These are phyloP conservation scores for Hyaena hyaena DNA, from an alignment of 2,113 vertebrate genomes.

Conservation along the genomic window DNA sequence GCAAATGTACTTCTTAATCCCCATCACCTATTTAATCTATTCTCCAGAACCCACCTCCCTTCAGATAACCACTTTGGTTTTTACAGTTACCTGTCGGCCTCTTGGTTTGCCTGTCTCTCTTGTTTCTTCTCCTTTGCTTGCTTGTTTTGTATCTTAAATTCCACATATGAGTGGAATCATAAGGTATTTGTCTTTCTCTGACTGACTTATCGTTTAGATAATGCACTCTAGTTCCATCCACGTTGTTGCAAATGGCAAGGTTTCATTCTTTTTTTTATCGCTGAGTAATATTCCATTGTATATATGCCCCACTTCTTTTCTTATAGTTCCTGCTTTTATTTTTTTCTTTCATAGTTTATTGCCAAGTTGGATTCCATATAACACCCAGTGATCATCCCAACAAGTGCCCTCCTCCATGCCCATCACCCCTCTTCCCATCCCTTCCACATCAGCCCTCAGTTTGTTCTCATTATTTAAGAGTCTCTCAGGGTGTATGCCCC, in stretches of 20 bases:
- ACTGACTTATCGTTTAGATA: not conserved
- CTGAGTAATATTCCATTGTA: not conserved
- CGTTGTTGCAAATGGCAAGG: not conserved
- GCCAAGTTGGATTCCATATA: too few relatives aligned
- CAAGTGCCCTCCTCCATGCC: too few relatives aligned
- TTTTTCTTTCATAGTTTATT: too few relatives aligned
- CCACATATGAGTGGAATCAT: not conserved
- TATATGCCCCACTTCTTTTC: too few relatives aligned
- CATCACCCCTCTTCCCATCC: too few relatives aligned
- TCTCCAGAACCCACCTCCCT: not conserved
- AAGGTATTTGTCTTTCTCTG: not conserved
- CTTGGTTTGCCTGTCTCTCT: not conserved
- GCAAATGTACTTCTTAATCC: not conserved
- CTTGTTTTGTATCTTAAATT: not conserved
- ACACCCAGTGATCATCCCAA: too few relatives aligned
- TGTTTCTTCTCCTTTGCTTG: not conserved
- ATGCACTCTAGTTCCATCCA: not conserved
- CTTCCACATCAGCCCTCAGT: too few relatives aligned
- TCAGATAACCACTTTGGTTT: not conserved
- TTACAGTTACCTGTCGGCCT: not conserved
- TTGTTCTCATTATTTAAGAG: too few relatives aligned
- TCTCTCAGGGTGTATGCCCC: too few relatives aligned
- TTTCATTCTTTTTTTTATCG: not conserved
- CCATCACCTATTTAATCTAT: not conserved
- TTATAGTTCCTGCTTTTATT: too few relatives aligned